Base-by-base conservation (phyloP, 92 coral and sea anemone species). In the Parazoanthus swiftii region DNA sequence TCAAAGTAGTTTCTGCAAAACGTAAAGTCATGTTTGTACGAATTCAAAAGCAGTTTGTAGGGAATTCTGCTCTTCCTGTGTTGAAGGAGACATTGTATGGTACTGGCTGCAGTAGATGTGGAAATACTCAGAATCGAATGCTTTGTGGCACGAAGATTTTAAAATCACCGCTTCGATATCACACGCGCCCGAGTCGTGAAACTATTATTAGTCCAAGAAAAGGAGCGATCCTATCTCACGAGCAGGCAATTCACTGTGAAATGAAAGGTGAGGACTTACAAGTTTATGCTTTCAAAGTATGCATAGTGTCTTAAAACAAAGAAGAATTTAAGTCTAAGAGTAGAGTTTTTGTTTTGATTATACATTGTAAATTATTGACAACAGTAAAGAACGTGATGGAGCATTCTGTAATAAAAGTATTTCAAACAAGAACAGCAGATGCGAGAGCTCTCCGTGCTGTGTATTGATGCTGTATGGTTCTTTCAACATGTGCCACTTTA, bases 31-130 rank as follows among this genome's bases (percentile, higher is more conserved):
- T 82, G 77, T 42, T 83, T 26, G 56, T 29, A 11, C 46, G 51
- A 42, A 18, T 84, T 46, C 38, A 70, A 44, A 84, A 26, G 21
- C 14, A 14, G 48, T 46, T 48, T 16, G 25, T 33, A 46, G 51
- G 59, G 25, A 18, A 16, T 70, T 44, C 77, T 43, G 18, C 87
- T n/a, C 44, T 51, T 71, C 33, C 18, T 50, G 3, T 83, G 10
- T 25, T 70, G 54, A 43, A 50, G 56, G 65, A 68, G 33, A 39
- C 36, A 10, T 8, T 67, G 29, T 25, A 42, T 70, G 66, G 29
- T 5, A 16, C 76, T 46, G 78, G 66, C 38, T 84, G 87, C 39
- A 70, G 87, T 44, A 72, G 14, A 20, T 70, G 87, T 48, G 68
- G 33, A 18, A 70, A 84, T 44, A 20, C 8, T 14, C 79, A 71